Percentiles rank a stretch among this genome's conserved stretches.
Conservation (phyloP, 2,888 invertebrate genomes). For the Pollenia amentaria region DNA sequence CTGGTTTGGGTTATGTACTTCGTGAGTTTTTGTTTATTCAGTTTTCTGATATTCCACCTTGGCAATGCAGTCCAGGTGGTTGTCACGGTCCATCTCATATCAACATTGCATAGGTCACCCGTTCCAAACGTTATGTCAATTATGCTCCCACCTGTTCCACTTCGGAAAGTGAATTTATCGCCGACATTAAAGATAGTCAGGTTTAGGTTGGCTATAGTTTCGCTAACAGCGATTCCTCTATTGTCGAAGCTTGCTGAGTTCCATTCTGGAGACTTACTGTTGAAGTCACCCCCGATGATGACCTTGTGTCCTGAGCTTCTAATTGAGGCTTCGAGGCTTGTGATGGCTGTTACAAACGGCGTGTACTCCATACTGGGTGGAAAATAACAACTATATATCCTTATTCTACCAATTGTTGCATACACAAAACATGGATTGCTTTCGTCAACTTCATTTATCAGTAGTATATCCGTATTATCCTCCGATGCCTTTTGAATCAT, state of each 20-base stretch:
- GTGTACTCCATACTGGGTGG: neutral
- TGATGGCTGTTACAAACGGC: neutral
- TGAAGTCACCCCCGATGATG: neutral
- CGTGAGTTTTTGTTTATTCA: too few relatives aligned
- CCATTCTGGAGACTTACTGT: neutral
- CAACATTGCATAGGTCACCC: neutral
- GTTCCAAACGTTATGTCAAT: neutral
- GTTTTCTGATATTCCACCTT: too few relatives aligned
- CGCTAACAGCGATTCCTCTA: neutral
- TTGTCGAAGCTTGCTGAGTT: neutral
- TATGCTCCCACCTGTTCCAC: neutral
- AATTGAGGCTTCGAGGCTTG: neutral
- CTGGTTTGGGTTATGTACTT: too few relatives aligned
- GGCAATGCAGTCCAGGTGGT: too few relatives aligned
- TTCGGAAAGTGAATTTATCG: neutral
- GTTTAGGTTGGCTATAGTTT: neutral
- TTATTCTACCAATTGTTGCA: neutral
- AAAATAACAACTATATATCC: neutral
- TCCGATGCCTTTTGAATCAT: neutral
- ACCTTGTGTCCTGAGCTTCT: neutral
- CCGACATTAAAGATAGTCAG: neutral
- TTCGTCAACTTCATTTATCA: neutral
- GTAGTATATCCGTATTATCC: neutral
- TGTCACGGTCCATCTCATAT: neutral
- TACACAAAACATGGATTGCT: neutral